Base-by-base conservation (phyloP, 1,140 invertebrate species). In the Ctenoplectra terminalis region DNA sequence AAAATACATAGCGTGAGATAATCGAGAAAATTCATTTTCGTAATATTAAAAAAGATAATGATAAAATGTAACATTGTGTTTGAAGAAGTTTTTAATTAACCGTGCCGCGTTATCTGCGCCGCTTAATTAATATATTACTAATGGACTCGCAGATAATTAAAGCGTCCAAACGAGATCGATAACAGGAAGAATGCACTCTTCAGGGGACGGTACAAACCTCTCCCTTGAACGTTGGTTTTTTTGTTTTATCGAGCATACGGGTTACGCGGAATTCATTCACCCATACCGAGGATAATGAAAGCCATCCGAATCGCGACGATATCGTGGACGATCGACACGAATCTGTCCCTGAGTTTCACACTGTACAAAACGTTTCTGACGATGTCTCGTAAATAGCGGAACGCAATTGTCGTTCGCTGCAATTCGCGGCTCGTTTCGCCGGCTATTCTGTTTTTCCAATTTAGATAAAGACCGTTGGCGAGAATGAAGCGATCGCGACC, bases 401-500 rank as follows among this genome's bases (percentile, higher is more conserved):
- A 13, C 31, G 70, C 48, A 43, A 73, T 64, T n/a, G 46, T 40
- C 60, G 67, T 2, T 2, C 31, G 43, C 9, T 13, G 29, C 29
- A 11, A 43, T 8, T 23, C 34, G 26, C 29, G 50, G 7, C 15
- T 48, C 43, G 40, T 70, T 79, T 72, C 54, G 50, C 34, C 6
- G 48, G 11, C 26, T 26, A 23, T 81, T 78, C 70, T 37, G 29
- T 37, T 77, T 87, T 87, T 85, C 50, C 79, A 88, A 88, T 88
- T 88, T 88, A 85, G 87, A 88, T 88, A 87, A 88, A 87, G 71
- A 71, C 63, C 15, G 40, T 20, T 8, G 17, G 70, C 29, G 74
- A 82, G 78, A 82, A 87, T 67, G 29, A 75, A 74, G 64, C 8
- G 64, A 58, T 66, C 75, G n/a, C 8, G 23, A 61, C 29, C 31